Evolutionary conservation across 2,113 vertebrate genomes (phyloP), one percentile per base, ranked within the genome.

Genomic region (Chroicocephalus ridibundus): DNA sequence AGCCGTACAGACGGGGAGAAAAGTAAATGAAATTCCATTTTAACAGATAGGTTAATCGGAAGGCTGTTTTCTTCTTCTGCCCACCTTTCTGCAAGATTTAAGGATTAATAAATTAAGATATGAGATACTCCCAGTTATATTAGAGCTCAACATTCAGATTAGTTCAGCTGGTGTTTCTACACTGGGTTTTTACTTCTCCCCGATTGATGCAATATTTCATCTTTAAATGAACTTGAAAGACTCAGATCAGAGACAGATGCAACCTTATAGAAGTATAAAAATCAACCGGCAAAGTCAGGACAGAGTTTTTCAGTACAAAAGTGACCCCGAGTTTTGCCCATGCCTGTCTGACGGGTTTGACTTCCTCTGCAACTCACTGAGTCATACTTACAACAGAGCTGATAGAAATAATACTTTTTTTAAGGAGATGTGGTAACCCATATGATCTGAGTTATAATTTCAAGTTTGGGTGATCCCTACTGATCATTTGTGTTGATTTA

Each of bases 151-250:
- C 46, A 66, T 70, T 61, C 49, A 65, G 9, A 66, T 74, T 82
- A 61, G 42, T 75, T 91, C 66, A 62, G 13, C 7, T n/a, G 32
- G 6, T 3, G 2, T 52, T 93, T 66, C 55, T 86, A 15, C 18
- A 13, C 11, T 16, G 27, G 71, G 25, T 10, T 86, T 91, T 69
- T 65, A n/a, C 18, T 80, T 88, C 13, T 70, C n/a, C 22, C 32
- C 0, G 0, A 24, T 34, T 69, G 21, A 69, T 46, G 20, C 17
- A 46, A 55, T 2, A 0, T 62, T 51, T 93, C 26, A 29, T 16
- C n/a, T 79, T 79, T 52, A 86, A 88, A 74, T 47, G 10, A 86
- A 65, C 20, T 66, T 66, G 32, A 91, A 79, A 82, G 29, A 34
- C 24, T 86, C 57, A 57, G 66, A 57, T 66, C 36, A 86, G 52